Percentiles rank a stretch among this genome's conserved stretches.
These are phyloP conservation scores for Calcarius lapponicus DNA, from an alignment of 2,797 vertebrate genomes.

Conservation along the genomic window DNA sequence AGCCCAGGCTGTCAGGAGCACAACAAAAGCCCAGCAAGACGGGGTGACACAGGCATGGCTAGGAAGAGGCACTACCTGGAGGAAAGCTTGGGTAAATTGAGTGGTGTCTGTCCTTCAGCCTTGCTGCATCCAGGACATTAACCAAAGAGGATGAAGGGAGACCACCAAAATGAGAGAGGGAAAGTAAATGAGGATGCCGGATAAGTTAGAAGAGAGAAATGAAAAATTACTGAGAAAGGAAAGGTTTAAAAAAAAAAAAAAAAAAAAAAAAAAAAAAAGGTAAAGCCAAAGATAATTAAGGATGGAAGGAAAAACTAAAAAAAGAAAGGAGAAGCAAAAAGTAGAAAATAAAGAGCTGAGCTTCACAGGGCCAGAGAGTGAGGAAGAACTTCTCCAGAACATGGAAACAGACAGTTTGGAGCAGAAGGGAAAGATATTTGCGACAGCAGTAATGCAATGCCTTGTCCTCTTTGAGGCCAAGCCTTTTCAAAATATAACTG, in stretches of 20 bases:
- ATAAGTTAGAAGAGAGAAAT: not conserved
- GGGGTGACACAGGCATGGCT: not conserved
- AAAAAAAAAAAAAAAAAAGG: not conserved
- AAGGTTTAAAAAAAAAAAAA: not conserved
- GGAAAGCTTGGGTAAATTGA: not conserved
- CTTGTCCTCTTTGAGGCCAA: not conserved
- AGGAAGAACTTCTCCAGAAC: not conserved
- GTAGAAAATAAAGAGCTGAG: not conserved
- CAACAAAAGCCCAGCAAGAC: not conserved
- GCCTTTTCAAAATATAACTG: constrained; percentile 20
- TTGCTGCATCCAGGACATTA: not conserved
- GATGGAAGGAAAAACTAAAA: not conserved
- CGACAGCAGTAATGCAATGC: not conserved
- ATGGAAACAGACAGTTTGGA: not conserved
- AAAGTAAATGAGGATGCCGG: not conserved
- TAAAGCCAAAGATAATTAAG: not conserved
- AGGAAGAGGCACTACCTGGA: not conserved
- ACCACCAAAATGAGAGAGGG: not conserved
- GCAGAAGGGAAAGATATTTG: not conserved
- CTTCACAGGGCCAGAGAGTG: not conserved
- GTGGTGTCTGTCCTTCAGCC: not conserved
- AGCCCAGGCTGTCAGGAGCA: not conserved
- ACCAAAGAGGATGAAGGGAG: not conserved
- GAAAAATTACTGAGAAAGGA: not conserved
- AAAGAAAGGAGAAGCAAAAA: not conserved